Evolutionary conservation across 2,113 vertebrate genomes (phyloP), one percentile per base, ranked within the genome.

Genomic region (Chinchilla lanigera): DNA sequence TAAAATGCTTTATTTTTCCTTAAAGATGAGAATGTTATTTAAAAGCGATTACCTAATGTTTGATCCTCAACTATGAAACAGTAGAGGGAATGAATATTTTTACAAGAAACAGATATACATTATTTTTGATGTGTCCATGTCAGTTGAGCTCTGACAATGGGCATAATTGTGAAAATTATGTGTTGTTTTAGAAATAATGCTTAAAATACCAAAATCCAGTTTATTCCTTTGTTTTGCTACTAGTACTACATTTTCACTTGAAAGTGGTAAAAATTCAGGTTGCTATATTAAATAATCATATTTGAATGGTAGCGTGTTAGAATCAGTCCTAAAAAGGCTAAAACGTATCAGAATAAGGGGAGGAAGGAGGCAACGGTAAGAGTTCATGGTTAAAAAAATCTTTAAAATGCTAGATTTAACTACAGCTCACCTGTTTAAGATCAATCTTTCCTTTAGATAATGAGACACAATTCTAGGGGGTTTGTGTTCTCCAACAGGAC

Each of bases 381-480:
- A 84, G 24, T 94, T 89, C 1, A 19, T 91, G 63, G 9, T 92
- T 60, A 81, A 81, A 93, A 92, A 87, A 83, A 61, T 58, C 52
- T 38, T 92, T 93, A 94, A 93, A 92, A 88, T 92, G 8, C 19
- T 95, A 78, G 56, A 28, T 83, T 33, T 93, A 60, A 75, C 47
- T 73, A 33, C 5, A 61, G n/a, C 58, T 93, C 26, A 71, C 93
- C 60, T 69, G 8, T 84, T 97, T 19, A 93, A 96, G 92, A 47
- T 65, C 61, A 92, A 1, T 77, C 35, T 94, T 75, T 95, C 19
- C n/a, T 95, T 93, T 96, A 93, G 58, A 67, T 63, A 86, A 65
- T 84, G 33, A 38, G 84, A 75, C 89, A n/a, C 33, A 90, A 47
- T 86, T 97, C 33, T 95, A 58, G 58, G 96, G 93, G n/a, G 92